phyloP scores from a whole-genome alignment of 2,888 invertebrate species.

The Diadegma fenestrale region DNA sequence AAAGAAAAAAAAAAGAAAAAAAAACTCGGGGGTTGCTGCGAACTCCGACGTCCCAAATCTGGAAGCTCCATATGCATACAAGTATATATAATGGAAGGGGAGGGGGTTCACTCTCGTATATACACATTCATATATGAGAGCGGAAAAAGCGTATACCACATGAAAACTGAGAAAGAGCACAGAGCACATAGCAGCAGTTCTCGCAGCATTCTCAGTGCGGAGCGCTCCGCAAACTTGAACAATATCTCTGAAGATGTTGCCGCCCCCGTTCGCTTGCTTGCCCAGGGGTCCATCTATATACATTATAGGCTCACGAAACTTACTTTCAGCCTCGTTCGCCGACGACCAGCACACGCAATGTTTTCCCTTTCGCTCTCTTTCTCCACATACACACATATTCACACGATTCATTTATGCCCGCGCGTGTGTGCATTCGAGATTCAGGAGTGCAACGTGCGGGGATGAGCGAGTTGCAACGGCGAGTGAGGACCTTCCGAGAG shows the following conservation, averaged over 20 bases:
- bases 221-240: slow-evolving; percentile 74
- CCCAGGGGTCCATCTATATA: slow-evolving; percentile 61
- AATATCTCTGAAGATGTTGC: slow-evolving; percentile 77
- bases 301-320: slow-evolving; percentile 74
- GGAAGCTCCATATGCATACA: slow-evolving; percentile 11
- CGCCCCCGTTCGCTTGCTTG: slow-evolving; percentile 59
- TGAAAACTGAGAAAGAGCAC: slow-evolving; percentile 60
- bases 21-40: background rate
- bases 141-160: background rate
- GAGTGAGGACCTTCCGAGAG: slow-evolving; percentile 67
- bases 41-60: slow-evolving; percentile 4
- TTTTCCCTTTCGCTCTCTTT: background rate
- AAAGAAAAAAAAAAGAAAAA: background rate
- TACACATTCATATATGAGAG: background rate
- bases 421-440: slow-evolving; percentile 34
- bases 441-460: slow-evolving; percentile 18
- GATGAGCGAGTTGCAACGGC: slow-evolving; percentile 37
- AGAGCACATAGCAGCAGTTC: slow-evolving; percentile 50
- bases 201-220: slow-evolving; percentile 31
- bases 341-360: slow-evolving; percentile 16
- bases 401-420: background rate
- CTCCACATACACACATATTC: slow-evolving; percentile 6
- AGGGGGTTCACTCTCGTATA: background rate
- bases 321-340: slow-evolving; percentile 58
- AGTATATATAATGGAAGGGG: background rate